phyloP scores from a whole-genome alignment of 2,888 invertebrate species.

The Eupeodes luniger region DNA sequence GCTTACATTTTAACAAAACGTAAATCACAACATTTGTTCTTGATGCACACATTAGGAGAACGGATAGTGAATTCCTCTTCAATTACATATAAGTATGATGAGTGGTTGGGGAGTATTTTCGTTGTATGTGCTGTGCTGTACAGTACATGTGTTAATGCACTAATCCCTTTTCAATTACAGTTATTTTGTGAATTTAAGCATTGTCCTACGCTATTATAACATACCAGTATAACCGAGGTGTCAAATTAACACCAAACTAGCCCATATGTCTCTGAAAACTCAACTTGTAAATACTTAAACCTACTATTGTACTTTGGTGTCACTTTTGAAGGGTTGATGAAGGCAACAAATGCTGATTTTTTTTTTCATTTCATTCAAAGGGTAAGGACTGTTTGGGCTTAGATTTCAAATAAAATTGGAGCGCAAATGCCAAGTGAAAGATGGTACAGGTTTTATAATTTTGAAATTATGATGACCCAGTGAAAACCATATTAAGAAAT shows the following conservation, averaged over 20 bases:
- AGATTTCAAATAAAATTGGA: neutral
- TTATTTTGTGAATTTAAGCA: constrained; percentile 57
- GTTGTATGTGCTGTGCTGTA: constrained; percentile 34
- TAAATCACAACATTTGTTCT: constrained; percentile 71
- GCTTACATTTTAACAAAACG: constrained; percentile 18
- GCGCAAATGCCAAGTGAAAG: too few species aligned
- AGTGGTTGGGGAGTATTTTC: constrained; percentile 41
- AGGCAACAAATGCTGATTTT: neutral
- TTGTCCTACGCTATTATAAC: constrained; percentile 60
- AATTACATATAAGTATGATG: constrained; percentile 49
- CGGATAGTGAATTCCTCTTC: constrained; percentile 53
- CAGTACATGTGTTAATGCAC: constrained; percentile 57
- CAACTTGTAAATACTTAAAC: neutral
- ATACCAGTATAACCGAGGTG: constrained; percentile 62
- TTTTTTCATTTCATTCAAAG: constrained; percentile 4
- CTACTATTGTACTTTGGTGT: neutral
- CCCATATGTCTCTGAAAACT: constrained; percentile 67
- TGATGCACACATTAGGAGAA: constrained; percentile 21
- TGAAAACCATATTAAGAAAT: too few species aligned
- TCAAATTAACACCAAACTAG: constrained; percentile 72
- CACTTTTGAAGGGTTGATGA: constrained; percentile 49
- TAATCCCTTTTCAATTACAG: constrained; percentile 75
- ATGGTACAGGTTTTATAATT: too few species aligned
- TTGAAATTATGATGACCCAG: too few species aligned
- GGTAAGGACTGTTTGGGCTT: neutral